Conservation (phyloP, 1,140 invertebrate species). For the Procambarus clarkii region DNA sequence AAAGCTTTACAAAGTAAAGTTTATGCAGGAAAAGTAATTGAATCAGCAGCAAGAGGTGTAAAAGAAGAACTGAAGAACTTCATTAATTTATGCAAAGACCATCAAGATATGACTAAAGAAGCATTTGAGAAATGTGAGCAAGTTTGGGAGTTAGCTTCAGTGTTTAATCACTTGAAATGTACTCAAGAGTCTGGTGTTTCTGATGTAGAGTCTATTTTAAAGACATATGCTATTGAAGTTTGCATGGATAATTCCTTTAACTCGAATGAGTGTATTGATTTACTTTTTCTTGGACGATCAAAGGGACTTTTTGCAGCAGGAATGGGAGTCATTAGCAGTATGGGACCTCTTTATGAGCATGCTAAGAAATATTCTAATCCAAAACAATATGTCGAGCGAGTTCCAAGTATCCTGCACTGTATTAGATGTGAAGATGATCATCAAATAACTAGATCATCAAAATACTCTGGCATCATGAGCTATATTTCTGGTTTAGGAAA, state of each 20-base stretch:
- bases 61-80: constrained; percentile 2
- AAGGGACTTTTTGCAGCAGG: neutral
- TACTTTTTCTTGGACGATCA: neutral
- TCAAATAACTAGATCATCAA: neutral
- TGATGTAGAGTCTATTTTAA: neutral
- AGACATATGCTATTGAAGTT: neutral
- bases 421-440: neutral
- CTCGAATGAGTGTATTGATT: neutral
- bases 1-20: constrained; percentile 24
- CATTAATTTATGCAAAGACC: neutral
- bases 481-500: neutral
- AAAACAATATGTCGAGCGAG: neutral
- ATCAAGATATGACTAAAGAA: neutral
- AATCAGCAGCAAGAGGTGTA: constrained; percentile 20
- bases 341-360: constrained; percentile 3
- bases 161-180: neutral
- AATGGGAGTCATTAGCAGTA: neutral
- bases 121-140: neutral
- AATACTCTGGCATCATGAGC: too few relatives aligned
- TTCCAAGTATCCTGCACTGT: neutral
- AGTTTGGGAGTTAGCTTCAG: constrained; percentile 31
- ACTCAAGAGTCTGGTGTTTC: neutral
- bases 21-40: constrained; percentile 19
- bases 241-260: neutral
- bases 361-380: neutral